These are phyloP conservation scores for Hepsetus odoe DNA, from an alignment of 2,113 vertebrate genomes.

Conservation along the genomic window DNA sequence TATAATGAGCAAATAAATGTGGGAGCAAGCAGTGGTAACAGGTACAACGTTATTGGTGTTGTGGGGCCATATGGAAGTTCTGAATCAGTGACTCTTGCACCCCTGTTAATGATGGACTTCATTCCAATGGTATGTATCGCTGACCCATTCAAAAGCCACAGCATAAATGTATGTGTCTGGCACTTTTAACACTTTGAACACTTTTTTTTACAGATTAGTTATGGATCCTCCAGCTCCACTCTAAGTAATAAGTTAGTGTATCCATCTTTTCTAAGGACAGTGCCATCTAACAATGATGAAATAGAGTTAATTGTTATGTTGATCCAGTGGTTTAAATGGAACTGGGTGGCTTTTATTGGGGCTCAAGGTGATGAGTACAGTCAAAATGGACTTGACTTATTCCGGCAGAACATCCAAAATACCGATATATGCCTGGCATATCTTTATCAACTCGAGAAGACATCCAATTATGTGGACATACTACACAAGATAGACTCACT, in stretches of 20 bases:
- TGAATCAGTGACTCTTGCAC: slow-evolving; percentile 59
- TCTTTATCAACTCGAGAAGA: slow-evolving; percentile 47
- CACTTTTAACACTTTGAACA: too few relatives aligned
- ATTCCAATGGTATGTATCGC: slow-evolving; percentile 76
- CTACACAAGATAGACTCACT: slow-evolving; percentile 63
- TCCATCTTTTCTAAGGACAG: slow-evolving; percentile 81
- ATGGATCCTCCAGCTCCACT: slow-evolving; percentile 67
- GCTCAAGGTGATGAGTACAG: slow-evolving; percentile 67
- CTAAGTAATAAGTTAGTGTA: slow-evolving; percentile 73
- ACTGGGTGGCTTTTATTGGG: slow-evolving; percentile 79
- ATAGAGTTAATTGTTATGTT: slow-evolving; percentile 73
- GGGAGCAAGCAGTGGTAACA: background rate
- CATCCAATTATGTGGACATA: slow-evolving; percentile 44
- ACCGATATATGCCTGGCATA: slow-evolving; percentile 74
- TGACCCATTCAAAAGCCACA: background rate
- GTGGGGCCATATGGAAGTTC: slow-evolving; percentile 72
- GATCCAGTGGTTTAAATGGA: slow-evolving; percentile 76
- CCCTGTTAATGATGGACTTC: slow-evolving; percentile 75
- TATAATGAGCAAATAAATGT: slow-evolving; percentile 44
- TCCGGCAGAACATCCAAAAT: slow-evolving; percentile 59
- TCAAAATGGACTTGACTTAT: slow-evolving; percentile 50
- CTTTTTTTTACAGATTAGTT: slow-evolving; percentile 75
- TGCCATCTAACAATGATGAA: slow-evolving; percentile 73
- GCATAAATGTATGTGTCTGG: too few relatives aligned
- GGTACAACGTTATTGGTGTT: slow-evolving; percentile 65